Conservation (phyloP, 2,888 invertebrate species). For the Phrixothrix hirtus region DNA sequence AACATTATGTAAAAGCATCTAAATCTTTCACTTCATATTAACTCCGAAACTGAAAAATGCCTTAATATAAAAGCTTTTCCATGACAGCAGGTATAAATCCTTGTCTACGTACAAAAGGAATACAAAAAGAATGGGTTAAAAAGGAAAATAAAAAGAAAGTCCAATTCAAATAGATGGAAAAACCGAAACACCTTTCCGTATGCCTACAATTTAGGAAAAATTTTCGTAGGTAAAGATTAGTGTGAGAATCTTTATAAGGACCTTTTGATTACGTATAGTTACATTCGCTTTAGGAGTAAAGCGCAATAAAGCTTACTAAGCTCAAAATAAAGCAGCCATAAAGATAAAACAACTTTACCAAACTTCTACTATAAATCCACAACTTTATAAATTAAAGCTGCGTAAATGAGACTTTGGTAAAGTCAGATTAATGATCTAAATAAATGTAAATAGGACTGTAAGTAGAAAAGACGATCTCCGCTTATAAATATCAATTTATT, state of each 20-base stretch:
- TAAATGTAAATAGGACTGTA: conserved; percentile 54
- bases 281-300: conserved; percentile 43
- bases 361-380: conserved; percentile 57
- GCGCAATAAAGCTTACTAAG: conserved; percentile 55
- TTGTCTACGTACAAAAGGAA: conserved; percentile 55
- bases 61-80: conserved; percentile 55
- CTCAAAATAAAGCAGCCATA: conserved; percentile 47
- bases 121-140: conserved; percentile 56
- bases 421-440: conserved; percentile 57
- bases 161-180: conserved; percentile 54
- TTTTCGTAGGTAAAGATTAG: background rate
- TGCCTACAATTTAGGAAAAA: too few relatives aligned
- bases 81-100: conserved; percentile 57
- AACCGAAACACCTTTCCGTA: too few relatives aligned
- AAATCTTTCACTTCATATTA: conserved; percentile 36
- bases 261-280: conserved; percentile 13
- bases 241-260: background rate
- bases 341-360: conserved; percentile 54
- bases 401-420: conserved; percentile 56
- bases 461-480: conserved; percentile 37
- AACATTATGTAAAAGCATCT: conserved; percentile 18
- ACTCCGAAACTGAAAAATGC: conserved; percentile 47
- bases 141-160: conserved; percentile 56
- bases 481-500: conserved; percentile 31
- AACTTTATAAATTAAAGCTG: conserved; percentile 57